These are phyloP conservation scores for Aporophyla lueneburgensis DNA, from an alignment of 2,888 invertebrate genomes.

Conservation along the genomic window DNA sequence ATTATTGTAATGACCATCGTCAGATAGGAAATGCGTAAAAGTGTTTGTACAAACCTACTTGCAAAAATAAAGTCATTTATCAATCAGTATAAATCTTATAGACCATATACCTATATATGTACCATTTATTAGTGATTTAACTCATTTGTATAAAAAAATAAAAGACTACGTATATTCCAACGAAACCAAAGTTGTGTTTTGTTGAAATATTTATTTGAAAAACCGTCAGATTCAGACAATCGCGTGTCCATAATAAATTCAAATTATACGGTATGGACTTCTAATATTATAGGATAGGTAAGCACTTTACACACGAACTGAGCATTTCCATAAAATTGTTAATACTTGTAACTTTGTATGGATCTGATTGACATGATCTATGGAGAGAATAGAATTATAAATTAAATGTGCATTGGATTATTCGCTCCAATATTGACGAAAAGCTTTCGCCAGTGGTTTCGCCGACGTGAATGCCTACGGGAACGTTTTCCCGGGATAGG, in stretches of 20 bases:
- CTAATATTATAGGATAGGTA: slow-evolving; percentile 1
- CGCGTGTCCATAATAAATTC: slow-evolving; percentile 44
- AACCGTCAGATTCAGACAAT: slow-evolving; percentile 26
- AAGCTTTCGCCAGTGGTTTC: too few species aligned
- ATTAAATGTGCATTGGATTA: not conserved
- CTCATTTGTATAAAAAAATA: not conserved
- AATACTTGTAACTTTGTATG: not conserved
- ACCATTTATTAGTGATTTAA: not conserved
- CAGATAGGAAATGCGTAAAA: too few species aligned
- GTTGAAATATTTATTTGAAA: slow-evolving; percentile 37
- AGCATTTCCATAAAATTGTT: slow-evolving; percentile 2
- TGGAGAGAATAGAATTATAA: not conserved
- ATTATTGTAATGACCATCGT: too few species aligned
- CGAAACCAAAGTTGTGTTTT: slow-evolving; percentile 11
- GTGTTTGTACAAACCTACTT: too few species aligned
- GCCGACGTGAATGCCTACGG: too few species aligned
- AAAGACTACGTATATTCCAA: not conserved
- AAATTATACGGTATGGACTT: slow-evolving; percentile 37
- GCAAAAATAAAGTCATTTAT: too few species aligned
- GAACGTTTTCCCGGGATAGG: too few species aligned
- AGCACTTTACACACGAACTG: slow-evolving; percentile 17
- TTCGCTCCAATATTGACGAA: too few species aligned
- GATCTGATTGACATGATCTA: not conserved
- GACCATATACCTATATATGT: too few species aligned
- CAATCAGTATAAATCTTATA: too few species aligned